Evolutionary conservation across 2,797 vertebrate genomes (phyloP), one percentile per base, ranked within the genome.

Genomic region (Syngnathus rostellatus): DNA sequence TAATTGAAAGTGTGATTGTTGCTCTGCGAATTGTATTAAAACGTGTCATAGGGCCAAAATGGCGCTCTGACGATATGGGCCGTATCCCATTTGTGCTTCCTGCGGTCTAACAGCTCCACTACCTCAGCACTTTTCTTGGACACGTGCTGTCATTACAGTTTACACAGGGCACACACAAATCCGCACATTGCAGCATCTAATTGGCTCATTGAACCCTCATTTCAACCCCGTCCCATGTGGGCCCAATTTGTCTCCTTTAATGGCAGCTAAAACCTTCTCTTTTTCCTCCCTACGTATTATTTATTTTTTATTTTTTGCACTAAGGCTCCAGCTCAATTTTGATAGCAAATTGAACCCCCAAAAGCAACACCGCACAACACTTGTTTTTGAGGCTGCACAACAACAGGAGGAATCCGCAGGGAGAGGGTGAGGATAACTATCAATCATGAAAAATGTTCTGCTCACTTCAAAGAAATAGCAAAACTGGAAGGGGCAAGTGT

Each of bases 221-320:
- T 77, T 87, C 76, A 71, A 50, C 74, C 60, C 23, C 53, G 67
- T 71, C 71, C 79, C 68, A 65, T 72, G 64, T 69, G 74, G 69
- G 74, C 74, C 77, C 78, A 79, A 83, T 88, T 82, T 85, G 81
- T 86, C 72, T 80, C 51, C 59, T 81, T 86, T 85, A 87, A 88
- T 85, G 81, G 84, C 81, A 62, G 60, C n/a, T 41, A 62, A 62
- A 43, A 43, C 7, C 8, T 21, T 31, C 6, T 37, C 2, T 16
- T 19, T 9, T 6, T 39, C 12, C 31, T 17, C 16, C 43, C 10
- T 14, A 48, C 17, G 14, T 48, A 17, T 48, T 48, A 6, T 43
- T 8, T 43, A 9, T 17, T 48, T 48, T 46, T 7, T 23, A 5
- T 41, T 43, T 45, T 41, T 25, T 8, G 41, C 60, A 85, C 72